Evolutionary conservation across 2,888 invertebrate species (phyloP), one percentile per base, ranked within the genome.

Genomic region (Tuberolachnus salignus): DNA sequence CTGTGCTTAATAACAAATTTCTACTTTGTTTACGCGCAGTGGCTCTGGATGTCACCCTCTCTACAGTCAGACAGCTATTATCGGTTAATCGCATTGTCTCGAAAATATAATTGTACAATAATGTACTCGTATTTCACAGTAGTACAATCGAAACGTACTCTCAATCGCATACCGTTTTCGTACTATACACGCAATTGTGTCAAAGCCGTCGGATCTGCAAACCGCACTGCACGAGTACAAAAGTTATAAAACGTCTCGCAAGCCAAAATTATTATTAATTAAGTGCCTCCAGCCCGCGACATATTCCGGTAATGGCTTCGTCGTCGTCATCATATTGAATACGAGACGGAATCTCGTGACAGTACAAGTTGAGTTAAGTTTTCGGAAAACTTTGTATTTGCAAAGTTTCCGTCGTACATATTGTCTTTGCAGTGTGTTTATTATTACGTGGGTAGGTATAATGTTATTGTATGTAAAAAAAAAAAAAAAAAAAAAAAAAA

Each of bases 281-380:
- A 63, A 63, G 13, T 11, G 19, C 10, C 16, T 16, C n/a, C 34
- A 49, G 49, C 16, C 11, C 57, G 19, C 2, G 11, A n/a, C 2
- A 69, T 23, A 59, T 59, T 23, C 26, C 13, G 14, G 23, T 61
- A 14, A 72, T 34, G 59, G 46, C 59, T 61, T 49, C 14, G 34
- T 72, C 46, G 34, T 72, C 46, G 10, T 44, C 46, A 34, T 34
- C 34, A 10, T 21, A 42, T 11, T 19, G 23, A 26, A 61, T 34
- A 23, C 11, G 9, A 23, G 49, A 72, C 59, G 14, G 46, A 34
- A 61, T 72, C 71, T 71, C 14, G 21, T n/a, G 51, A n/a, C 19
- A 34, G 19, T 19, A 49, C 49, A 61, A 72, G 59, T 61, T 61
- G 13, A 9, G n/a, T n/a, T 46, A 59, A 72, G 13, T 34, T 57